These are phyloP conservation scores for Holocentrus rufus DNA, from an alignment of 2,797 vertebrate genomes.

Conservation along the genomic window DNA sequence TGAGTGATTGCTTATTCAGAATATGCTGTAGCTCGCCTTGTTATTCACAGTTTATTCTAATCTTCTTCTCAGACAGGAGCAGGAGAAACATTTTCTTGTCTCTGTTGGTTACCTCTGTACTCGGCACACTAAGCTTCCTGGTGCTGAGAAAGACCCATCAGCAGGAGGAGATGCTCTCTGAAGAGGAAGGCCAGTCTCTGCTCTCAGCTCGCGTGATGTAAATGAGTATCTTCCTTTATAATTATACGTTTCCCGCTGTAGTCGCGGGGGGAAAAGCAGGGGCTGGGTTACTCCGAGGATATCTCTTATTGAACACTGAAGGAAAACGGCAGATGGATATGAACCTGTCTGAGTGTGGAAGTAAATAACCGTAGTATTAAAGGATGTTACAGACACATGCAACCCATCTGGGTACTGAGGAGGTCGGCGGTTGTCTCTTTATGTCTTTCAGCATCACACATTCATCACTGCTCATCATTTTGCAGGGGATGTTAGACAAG, in stretches of 20 bases:
- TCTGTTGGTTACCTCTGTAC: slow-evolving; percentile 78
- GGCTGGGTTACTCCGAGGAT: neutral
- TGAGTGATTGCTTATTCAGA: slow-evolving; percentile 22
- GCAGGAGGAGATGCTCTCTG: slow-evolving; percentile 78
- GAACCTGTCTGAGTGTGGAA: neutral
- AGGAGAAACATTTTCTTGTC: slow-evolving; percentile 81
- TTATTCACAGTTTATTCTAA: slow-evolving; percentile 34
- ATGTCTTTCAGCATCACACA: too few relatives aligned
- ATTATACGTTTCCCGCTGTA: slow-evolving; percentile 23
- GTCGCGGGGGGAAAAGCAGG: neutral
- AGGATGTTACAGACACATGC: too few relatives aligned
- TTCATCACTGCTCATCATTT: too few relatives aligned
- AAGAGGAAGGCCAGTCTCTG: slow-evolving; percentile 82
- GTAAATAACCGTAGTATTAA: neutral
- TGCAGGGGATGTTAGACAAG: too few relatives aligned
- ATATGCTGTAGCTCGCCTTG: slow-evolving; percentile 1
- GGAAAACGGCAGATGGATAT: slow-evolving; percentile 11
- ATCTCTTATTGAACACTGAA: slow-evolving; percentile 1
- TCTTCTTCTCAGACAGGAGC: slow-evolving; percentile 75
- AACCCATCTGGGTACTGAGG: too few relatives aligned
- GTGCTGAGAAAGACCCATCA: slow-evolving; percentile 69
- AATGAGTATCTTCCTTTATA: slow-evolving; percentile 43
- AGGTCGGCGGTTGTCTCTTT: too few relatives aligned
- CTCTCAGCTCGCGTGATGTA: slow-evolving; percentile 77
- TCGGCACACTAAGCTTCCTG: slow-evolving; percentile 84